These are phyloP conservation scores for Sarcophaga peregrina DNA, from an alignment of 1,140 invertebrate species.

Conservation along the genomic window DNA sequence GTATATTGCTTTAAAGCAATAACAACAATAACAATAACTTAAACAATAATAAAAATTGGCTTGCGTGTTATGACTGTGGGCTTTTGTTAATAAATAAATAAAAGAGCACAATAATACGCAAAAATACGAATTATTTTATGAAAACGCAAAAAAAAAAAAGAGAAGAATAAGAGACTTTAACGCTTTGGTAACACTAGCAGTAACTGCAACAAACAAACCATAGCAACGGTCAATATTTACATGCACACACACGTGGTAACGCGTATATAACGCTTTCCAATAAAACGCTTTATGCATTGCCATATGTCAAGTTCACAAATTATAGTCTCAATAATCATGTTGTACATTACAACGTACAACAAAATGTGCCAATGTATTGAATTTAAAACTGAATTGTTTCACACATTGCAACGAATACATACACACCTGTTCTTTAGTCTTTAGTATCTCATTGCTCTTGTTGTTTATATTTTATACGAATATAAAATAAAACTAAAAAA, in stretches of 20 bases:
- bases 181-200: not conserved
- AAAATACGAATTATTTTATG: not conserved
- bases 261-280: not conserved
- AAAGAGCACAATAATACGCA: not conserved
- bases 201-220: not conserved
- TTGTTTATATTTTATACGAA: not conserved
- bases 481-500: not conserved
- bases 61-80: slow-evolving; percentile 40
- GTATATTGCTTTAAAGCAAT: no score
- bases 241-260: not conserved
- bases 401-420: not conserved
- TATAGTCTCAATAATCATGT: slow-evolving; percentile 41
- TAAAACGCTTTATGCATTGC: slow-evolving; percentile 19
- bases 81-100: slow-evolving; percentile 6
- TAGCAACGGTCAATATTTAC: not conserved
- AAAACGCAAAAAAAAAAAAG: slow-evolving; percentile 23
- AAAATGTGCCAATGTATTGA: slow-evolving; percentile 33
- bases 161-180: slow-evolving; percentile 14
- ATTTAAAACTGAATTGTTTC: slow-evolving; percentile 16
- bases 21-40: no score
- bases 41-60: not conserved
- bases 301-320: slow-evolving; percentile 42
- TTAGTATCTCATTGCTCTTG: not conserved
- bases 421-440: slow-evolving; percentile 10
- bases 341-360: slow-evolving; percentile 26